Evolutionary conservation across 1,140 invertebrate species (phyloP), one percentile per base, ranked within the genome.

Genomic region (Ctenoplectra terminalis): DNA sequence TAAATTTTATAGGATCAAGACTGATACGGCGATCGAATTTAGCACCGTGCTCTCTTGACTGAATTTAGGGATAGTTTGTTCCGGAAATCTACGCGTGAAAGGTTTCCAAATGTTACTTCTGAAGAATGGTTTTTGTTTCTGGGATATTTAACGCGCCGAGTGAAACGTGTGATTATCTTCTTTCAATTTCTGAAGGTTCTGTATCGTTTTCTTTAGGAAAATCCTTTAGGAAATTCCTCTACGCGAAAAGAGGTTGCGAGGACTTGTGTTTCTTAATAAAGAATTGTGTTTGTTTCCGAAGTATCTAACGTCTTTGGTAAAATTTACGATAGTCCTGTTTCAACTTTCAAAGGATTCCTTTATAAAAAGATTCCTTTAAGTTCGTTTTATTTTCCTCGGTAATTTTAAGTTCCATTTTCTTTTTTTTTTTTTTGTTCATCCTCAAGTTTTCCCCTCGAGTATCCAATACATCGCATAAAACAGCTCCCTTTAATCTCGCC

Each of bases 1-100:
- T n/a, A 64, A 52, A 64, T 75, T 63, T 52, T 61, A 75, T 29
- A 52, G 73, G 31, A 64, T 37, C 73, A 37, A 23, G 31, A 48
- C 34, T 46, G 52, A 29, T 58, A 50, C 40, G 40, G 5, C 37
- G 63, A 77, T 77, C 61, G 60, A 40, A 31, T 64, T 67, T 54
- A 31, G n/a, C 8, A 1, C 4, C 11, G 34, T 56, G 34, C 20
- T 20, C 34, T 56, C 63, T 26, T 17, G 6, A 66, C 40, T 17
- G 63, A 77, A 54, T 54, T 76, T n/a, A 52, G 17, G 29, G 48
- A 9, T 29, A 29, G 40, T 29, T 67, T 67, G n/a, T 66, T 29
- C 17, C n/a, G 8, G 15, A n/a, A n/a, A 66, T 70, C 31, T 26
- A 48, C 5, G 26, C 67, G 67, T n/a, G 48, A 26, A 52, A n/a